Base-by-base conservation (phyloP, 2,113 vertebrate genomes). In the Urocynchramus pylzowi region DNA sequence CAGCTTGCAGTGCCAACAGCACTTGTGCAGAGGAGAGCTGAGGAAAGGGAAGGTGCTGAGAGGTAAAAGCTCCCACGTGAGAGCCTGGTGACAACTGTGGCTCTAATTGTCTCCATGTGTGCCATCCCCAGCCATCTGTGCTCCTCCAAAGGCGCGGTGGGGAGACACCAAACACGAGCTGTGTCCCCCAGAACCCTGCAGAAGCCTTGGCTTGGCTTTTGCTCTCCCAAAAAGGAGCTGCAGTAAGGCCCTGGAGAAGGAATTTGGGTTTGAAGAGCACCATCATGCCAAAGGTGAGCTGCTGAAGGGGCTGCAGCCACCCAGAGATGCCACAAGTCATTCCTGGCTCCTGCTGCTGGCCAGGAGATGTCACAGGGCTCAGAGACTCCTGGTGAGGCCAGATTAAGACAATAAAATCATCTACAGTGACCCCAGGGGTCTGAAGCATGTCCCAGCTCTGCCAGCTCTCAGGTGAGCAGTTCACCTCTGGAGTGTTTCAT, bases 121-220 rank as follows among this genome's bases (percentile, higher is more conserved):
- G 74, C 87, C 90, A 59, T 96, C 84, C 84, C n/a, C 71, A 69
- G 82, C 92, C 95, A 91, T 93, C 97, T 97, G 97, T 27, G 91
- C 61, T 42, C 27, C 70, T 83, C 74, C 7, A 23, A 84, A 77
- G 1, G 0, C 53, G 1, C 78, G 3, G 22, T 10, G 50, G 80
- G 89, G 57, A 57, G 54, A 60, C 83, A 26, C 41, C 3, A 6
- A 78, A 47, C 92, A 49, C 76, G 33, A 56, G 60, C 94, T 71
- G 50, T 50, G 73, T 13, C 67, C 83, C 69, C 59, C 83, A 63
- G 70, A 59, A 74, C 41, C n/a, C 50, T 13, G 63, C 41, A n/a
- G 23, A 27, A 35, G 26, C 0, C 75, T 35, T 61, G n/a, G 39
- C 56, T 75, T n/a, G 2, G 7, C 52, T 84, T 69, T 52, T 53